These are phyloP conservation scores for Crenuchus spilurus DNA, from an alignment of 2,797 vertebrate species.

Conservation along the genomic window DNA sequence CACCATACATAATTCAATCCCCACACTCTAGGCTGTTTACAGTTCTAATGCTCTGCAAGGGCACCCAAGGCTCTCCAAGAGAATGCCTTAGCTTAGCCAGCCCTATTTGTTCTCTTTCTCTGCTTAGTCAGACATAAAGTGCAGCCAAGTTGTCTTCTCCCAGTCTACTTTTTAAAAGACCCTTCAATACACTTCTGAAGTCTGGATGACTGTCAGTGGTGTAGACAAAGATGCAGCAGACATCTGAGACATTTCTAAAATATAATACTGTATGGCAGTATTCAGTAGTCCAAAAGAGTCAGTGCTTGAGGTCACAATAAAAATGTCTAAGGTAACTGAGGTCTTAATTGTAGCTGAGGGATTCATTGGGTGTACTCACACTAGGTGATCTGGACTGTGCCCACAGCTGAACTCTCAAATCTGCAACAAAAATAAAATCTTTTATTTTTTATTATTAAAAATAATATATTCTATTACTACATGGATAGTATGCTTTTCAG, in stretches of 20 bases:
- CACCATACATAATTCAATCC: constrained; percentile 56
- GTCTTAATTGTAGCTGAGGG: too few relatives aligned
- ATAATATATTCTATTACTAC: too few relatives aligned
- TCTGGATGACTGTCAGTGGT: background rate
- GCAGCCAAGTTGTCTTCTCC: constrained; percentile 8
- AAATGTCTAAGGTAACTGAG: too few relatives aligned
- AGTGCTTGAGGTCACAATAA: too few relatives aligned
- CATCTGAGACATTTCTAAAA: background rate
- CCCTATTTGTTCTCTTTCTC: constrained; percentile 26
- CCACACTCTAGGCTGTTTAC: constrained; percentile 32
- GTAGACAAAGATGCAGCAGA: background rate
- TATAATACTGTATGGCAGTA: background rate
- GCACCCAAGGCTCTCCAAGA: constrained; percentile 14
- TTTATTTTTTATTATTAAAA: too few relatives aligned
- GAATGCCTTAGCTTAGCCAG: constrained; percentile 28
- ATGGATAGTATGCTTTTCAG: too few relatives aligned
- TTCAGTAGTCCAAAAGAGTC: too few relatives aligned
- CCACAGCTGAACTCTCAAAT: too few relatives aligned
- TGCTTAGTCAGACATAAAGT: constrained; percentile 10
- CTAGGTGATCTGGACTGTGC: too few relatives aligned
- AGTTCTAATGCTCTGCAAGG: constrained; percentile 21
- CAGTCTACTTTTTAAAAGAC: constrained; percentile 11
- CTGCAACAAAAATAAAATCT: too few relatives aligned
- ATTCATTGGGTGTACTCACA: too few relatives aligned
- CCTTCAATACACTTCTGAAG: background rate